These are phyloP conservation scores for Atrichornis clamosus DNA, from an alignment of 2,113 vertebrate species.

Conservation along the genomic window DNA sequence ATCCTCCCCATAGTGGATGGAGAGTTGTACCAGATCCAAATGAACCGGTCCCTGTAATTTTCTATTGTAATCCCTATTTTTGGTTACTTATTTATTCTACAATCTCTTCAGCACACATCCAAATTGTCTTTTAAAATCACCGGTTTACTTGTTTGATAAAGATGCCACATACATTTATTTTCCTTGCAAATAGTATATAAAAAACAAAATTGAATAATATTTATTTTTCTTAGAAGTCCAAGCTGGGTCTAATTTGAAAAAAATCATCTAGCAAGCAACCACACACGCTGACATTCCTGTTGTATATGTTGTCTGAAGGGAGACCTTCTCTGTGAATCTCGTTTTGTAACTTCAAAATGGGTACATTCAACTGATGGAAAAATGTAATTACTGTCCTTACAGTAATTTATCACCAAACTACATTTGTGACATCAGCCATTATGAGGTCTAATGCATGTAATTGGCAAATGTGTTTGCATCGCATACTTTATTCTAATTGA, in stretches of 20 bases:
- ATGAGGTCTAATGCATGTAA: conserved; percentile 70
- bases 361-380: conserved; percentile 42
- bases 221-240: not conserved
- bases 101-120: not conserved
- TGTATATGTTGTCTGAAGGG: not conserved
- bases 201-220: not conserved
- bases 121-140: not conserved
- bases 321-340: not conserved
- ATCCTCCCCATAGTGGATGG: not conserved
- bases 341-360: conserved; percentile 29
- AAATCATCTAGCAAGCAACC: not conserved
- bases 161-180: not conserved
- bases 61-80: not conserved
- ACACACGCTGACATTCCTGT: not conserved
- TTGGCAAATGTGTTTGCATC: conserved; percentile 64
- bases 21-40: not conserved
- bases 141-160: not conserved
- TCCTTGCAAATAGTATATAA: not conserved
- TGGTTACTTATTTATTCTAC: not conserved
- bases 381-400: conserved; percentile 65
- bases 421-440: conserved; percentile 67
- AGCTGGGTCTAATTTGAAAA: not conserved
- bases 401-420: conserved; percentile 64
- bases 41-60: too few relatives aligned
- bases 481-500: conserved; percentile 70